Conservation (phyloP, 2,797 vertebrate genomes). For the Adrianichthys oophorus region DNA sequence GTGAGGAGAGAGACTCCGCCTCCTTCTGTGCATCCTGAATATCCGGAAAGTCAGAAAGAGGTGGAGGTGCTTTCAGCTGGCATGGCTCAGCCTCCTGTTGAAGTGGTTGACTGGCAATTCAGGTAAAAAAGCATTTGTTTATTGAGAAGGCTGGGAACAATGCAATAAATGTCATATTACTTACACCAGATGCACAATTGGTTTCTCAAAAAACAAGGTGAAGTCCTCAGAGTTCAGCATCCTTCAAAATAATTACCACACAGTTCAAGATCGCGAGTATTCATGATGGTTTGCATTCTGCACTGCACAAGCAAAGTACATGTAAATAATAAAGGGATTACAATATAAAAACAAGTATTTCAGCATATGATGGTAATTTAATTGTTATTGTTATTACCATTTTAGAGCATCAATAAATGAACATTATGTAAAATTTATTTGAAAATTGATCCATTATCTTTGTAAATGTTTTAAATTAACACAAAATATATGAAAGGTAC, state of each 20-base stretch:
- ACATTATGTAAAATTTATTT: no score
- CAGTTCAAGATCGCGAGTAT: conserved; percentile 17
- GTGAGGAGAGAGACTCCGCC: conserved; percentile 65
- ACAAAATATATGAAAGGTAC: no score
- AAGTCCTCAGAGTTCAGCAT: conserved; percentile 80
- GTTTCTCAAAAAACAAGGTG: conserved; percentile 85
- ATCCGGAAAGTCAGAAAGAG: conserved; percentile 83
- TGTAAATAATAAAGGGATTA: no score
- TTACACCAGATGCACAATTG: conserved; percentile 83
- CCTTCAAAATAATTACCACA: conserved; percentile 39
- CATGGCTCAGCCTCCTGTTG: conserved; percentile 73
- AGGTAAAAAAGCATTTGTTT: conserved; percentile 7
- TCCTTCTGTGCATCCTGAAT: conserved; percentile 84
- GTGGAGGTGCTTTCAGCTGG: conserved; percentile 79
- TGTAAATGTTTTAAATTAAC: no score
- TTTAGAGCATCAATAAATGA: no score
- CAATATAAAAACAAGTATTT: no score
- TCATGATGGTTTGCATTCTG: no score
- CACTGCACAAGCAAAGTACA: no score
- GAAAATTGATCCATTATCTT: no score
- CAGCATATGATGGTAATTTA: no score
- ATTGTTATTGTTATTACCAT: no score
- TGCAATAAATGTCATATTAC: conserved; percentile 37
- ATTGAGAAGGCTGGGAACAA: background rate
- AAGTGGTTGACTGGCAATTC: conserved; percentile 75